Base-by-base conservation (phyloP, 2,113 vertebrate genomes). In the Panthera tigris region DNA sequence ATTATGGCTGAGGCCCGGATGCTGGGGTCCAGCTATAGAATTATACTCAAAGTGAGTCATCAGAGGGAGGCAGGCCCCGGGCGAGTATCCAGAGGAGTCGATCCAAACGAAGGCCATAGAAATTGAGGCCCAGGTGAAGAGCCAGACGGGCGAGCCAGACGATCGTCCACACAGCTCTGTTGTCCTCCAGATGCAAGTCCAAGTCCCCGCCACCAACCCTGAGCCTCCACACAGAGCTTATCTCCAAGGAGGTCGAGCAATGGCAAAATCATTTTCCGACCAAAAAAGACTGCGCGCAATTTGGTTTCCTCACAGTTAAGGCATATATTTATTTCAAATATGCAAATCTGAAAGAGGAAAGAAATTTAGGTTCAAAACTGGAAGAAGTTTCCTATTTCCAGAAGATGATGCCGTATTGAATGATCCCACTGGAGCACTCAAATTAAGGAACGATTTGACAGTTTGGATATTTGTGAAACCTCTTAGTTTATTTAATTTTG, bases 201-300 rank as follows among this genome's bases (percentile, higher is more conserved):
- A 10, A 55, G 3, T 41, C 41, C 13, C 10, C 4, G 52, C 27
- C 0, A 2, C 11, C 45, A 4, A 6, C n/a, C 13, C 11, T 73
- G 12, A 11, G 36, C 10, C 19, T n/a, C 31, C 31, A 11, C 12
- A 33, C 0, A 3, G 71, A 7, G 4, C 63, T 52, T 9, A 36
- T 41, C 3, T 65, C 55, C 23, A 21, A 73, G 5, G 19, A 19
- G n/a, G 21, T 9, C 52, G 39, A 21, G 18, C 23, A 61, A 48
- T 16, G 39, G 31, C 13, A 19, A 79, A 76, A 50, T 41, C 15
- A 50, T 13, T 57, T 21, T 89, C 23, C 55, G n/a, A 27, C 6
- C 6, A 81, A 36, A 81, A 41, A 50, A n/a, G 25, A 52, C 16
- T 73, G 41, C 84, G 7, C 83, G 41, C 71, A 63, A 29, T 55